phyloP scores from a whole-genome alignment of 1,140 invertebrate genomes.

The Papilio polytes region DNA sequence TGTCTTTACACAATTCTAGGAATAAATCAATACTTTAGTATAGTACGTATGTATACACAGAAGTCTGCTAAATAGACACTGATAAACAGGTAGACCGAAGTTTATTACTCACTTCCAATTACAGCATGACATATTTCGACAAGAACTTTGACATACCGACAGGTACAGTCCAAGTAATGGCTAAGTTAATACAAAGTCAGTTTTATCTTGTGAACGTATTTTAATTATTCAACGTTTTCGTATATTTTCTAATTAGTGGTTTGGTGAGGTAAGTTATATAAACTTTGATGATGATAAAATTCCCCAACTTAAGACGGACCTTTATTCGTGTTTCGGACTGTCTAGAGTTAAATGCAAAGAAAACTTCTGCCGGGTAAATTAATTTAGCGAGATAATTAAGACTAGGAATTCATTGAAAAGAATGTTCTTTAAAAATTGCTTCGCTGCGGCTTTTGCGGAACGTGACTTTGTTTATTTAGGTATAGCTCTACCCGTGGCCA shows the following conservation, averaged over 20 bases:
- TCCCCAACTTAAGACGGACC: conserved; percentile 21
- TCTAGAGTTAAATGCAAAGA: conserved; percentile 37
- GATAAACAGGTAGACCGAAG: conserved; percentile 28
- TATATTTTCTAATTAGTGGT: conserved; percentile 23
- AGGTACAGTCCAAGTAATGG: conserved; percentile 15
- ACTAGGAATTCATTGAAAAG: conserved; percentile 40
- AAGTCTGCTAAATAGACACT: not conserved
- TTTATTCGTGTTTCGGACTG: conserved; percentile 21
- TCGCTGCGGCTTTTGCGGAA: conserved; percentile 33
- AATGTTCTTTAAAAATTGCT: conserved; percentile 41
- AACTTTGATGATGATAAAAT: conserved; percentile 19
- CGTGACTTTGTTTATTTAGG: conserved; percentile 41
- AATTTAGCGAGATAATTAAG: conserved; percentile 40
- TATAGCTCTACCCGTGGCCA: conserved; percentile 23
- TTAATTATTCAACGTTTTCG: conserved; percentile 24
- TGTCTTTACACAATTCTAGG: too few species aligned
- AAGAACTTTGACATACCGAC: conserved; percentile 37
- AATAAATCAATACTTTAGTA: not conserved
- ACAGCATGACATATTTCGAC: conserved; percentile 37
- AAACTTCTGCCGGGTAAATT: conserved; percentile 36
- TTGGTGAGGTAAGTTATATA: conserved; percentile 11
- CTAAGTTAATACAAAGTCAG: conserved; percentile 32
- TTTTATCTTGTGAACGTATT: conserved; percentile 23
- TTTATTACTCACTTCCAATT: conserved; percentile 31
- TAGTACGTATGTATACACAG: not conserved